These are phyloP conservation scores for Acestrorhynchus altus DNA, from an alignment of 2,797 vertebrate genomes.

Conservation along the genomic window DNA sequence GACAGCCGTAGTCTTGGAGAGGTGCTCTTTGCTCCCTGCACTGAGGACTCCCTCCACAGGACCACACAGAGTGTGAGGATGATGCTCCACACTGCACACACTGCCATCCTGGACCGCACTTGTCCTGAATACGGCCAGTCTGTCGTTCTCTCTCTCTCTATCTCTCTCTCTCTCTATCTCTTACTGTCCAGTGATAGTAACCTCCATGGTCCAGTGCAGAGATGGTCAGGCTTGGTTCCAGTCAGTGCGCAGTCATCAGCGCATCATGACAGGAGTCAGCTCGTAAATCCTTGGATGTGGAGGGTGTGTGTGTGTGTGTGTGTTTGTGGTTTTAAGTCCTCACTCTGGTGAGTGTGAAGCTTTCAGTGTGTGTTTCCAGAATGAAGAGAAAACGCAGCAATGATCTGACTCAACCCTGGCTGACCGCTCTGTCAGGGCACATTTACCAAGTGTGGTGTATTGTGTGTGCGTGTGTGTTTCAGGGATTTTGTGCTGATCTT, in stretches of 20 bases:
- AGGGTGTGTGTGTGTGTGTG: constrained; percentile 21
- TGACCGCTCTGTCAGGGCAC: constrained; percentile 60
- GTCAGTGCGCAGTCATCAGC: constrained; percentile 31
- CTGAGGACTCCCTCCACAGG: constrained; percentile 59
- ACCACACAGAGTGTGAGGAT: constrained; percentile 64
- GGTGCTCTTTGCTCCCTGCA: constrained; percentile 68
- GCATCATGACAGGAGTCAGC: constrained; percentile 21
- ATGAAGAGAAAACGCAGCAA: constrained; percentile 40
- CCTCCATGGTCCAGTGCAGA: constrained; percentile 33
- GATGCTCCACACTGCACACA: constrained; percentile 58
- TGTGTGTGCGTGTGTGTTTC: constrained; percentile 33
- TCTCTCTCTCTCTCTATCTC: constrained; percentile 17
- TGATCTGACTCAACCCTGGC: constrained; percentile 57
- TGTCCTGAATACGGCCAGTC: not conserved
- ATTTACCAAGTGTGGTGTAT: constrained; percentile 65
- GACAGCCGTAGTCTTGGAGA: constrained; percentile 86
- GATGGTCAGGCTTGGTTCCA: constrained; percentile 8
- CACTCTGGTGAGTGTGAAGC: constrained; percentile 34
- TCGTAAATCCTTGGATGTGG: constrained; percentile 34
- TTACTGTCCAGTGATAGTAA: constrained; percentile 34
- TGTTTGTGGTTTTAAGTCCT: constrained; percentile 31
- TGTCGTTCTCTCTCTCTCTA: not conserved
- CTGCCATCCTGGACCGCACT: constrained; percentile 66
- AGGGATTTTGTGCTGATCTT: constrained; percentile 67
- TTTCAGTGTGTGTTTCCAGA: constrained; percentile 47